A percentile compares a stretch with the other conserved stretches of the same genome.
Conservation (phyloP, 2,797 vertebrate species). For the Pseudomugil gertrudae region DNA sequence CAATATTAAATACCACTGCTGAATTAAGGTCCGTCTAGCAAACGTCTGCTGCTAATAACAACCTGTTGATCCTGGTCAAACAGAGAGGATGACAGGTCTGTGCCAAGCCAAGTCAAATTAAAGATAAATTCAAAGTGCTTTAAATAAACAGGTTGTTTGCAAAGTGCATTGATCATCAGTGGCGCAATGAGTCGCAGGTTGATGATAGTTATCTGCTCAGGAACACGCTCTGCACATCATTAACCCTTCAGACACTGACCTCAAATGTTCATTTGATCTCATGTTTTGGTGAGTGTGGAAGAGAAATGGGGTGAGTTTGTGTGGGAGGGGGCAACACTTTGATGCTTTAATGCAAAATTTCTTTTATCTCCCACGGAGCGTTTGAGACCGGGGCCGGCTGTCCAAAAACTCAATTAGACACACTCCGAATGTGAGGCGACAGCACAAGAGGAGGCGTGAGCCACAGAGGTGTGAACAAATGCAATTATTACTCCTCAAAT, state of each 20-base stretch:
- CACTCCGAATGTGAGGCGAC: slow-evolving; percentile 42
- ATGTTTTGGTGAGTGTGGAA: slow-evolving; percentile 48
- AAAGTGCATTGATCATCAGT: slow-evolving; percentile 45
- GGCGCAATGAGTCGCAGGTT: slow-evolving; percentile 19
- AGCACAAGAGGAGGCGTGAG: slow-evolving; percentile 64
- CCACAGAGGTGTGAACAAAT: slow-evolving; percentile 52
- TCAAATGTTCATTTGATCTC: slow-evolving; percentile 64
- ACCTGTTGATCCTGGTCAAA: slow-evolving; percentile 49
- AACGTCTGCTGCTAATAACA: slow-evolving; percentile 21
- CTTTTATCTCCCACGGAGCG: slow-evolving; percentile 67
- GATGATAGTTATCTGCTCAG: slow-evolving; percentile 34
- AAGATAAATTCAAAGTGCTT: slow-evolving; percentile 40
- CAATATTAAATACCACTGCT: slow-evolving; percentile 8
- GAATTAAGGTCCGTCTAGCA: slow-evolving; percentile 16
- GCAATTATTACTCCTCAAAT: slow-evolving; percentile 34
- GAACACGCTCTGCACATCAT: slow-evolving; percentile 49
- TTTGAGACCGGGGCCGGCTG: slow-evolving; percentile 48
- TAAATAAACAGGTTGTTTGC: slow-evolving; percentile 55
- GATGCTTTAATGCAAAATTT: slow-evolving; percentile 63
- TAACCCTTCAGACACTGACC: slow-evolving; percentile 69
- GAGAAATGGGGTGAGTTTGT: slow-evolving; percentile 19
- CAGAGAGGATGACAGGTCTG: slow-evolving; percentile 39
- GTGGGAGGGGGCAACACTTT: slow-evolving; percentile 40
- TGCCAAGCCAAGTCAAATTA: slow-evolving; percentile 40
- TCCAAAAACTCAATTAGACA: slow-evolving; percentile 70